These are phyloP conservation scores for Drosophila kokeensis DNA, from an alignment of 2,888 invertebrate genomes.

Conservation along the genomic window DNA sequence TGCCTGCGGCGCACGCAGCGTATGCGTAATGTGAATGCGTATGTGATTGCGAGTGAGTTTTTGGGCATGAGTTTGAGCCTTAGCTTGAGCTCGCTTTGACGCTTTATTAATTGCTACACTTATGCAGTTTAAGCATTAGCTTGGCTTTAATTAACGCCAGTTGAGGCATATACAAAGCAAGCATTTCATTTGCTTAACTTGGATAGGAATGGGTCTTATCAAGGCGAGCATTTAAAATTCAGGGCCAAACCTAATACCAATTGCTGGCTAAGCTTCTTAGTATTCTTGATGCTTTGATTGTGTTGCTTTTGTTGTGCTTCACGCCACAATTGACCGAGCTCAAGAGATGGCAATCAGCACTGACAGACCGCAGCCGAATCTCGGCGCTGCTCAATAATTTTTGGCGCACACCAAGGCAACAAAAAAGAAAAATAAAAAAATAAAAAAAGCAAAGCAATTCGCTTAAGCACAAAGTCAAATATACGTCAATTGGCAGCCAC, in stretches of 20 bases:
- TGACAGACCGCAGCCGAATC: conserved; percentile 46
- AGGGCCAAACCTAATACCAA: conserved; percentile 49
- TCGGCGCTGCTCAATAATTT: conserved; percentile 69
- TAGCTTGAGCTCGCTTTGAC: conserved; percentile 17
- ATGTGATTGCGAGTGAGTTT: conserved; percentile 10
- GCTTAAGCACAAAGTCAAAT: conserved; percentile 70
- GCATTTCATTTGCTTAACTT: conserved; percentile 29
- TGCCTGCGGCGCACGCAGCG: conserved; percentile 42
- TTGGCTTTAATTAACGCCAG: conserved; percentile 55
- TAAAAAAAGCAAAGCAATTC: conserved; percentile 12
- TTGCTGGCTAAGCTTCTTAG: conserved; percentile 66
- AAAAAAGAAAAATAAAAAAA: not conserved
- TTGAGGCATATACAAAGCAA: conserved; percentile 28
- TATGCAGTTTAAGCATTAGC: conserved; percentile 63
- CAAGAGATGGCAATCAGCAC: conserved; percentile 70
- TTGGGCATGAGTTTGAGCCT: conserved; percentile 1
- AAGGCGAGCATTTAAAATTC: conserved; percentile 53
- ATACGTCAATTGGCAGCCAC: conserved; percentile 79
- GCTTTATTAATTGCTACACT: conserved; percentile 69
- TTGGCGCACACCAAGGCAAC: conserved; percentile 18
- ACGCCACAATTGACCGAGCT: conserved; percentile 61
- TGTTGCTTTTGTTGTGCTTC: conserved; percentile 38
- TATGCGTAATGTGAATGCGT: conserved; percentile 48
- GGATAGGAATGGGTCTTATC: conserved; percentile 19
- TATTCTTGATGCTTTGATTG: conserved; percentile 52